A percentile compares a stretch with the other conserved stretches of the same genome.
These are phyloP conservation scores for Ophioderma brevispina DNA, from an alignment of 35 echinoderm and acorn worm species.

Conservation along the genomic window DNA sequence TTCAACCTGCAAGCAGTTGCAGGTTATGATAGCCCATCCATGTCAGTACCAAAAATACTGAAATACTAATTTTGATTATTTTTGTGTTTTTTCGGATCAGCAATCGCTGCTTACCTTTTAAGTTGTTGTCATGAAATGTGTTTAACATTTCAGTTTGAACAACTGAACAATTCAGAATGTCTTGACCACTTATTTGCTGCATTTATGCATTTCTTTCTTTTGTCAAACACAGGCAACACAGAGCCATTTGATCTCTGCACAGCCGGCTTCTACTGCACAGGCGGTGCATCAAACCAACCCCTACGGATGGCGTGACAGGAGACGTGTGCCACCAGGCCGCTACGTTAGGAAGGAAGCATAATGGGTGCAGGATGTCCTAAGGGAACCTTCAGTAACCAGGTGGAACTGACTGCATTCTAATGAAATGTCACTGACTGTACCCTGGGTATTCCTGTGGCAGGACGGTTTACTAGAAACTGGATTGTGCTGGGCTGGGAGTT, in stretches of 20 bases:
- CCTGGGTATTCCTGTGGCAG: conserved; percentile 79
- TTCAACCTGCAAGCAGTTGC: too few relatives aligned
- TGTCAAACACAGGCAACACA: conserved; percentile 61
- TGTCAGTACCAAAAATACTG: too few relatives aligned
- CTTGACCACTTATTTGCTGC: neutral
- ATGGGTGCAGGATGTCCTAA: conserved; percentile 78
- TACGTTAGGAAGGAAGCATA: conserved; percentile 83
- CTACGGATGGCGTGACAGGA: conserved; percentile 75
- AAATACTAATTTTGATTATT: too few relatives aligned
- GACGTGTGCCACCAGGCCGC: conserved; percentile 75
- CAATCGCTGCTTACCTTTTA: too few relatives aligned
- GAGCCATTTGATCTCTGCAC: conserved; percentile 69
- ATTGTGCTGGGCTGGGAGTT: conserved; percentile 80
- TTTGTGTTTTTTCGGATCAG: too few relatives aligned
- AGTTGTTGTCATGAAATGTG: too few relatives aligned
- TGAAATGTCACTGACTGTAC: conserved; percentile 91
- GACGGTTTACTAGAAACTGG: conserved; percentile 78
- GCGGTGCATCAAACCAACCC: conserved; percentile 67
- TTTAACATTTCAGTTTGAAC: too few relatives aligned
- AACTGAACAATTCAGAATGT: too few relatives aligned
- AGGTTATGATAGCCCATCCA: too few relatives aligned
- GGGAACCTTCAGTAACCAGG: conserved; percentile 89
- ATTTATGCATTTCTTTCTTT: conserved; percentile 1
- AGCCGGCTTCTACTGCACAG: conserved; percentile 79
- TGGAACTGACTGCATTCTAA: conserved; percentile 48